These are phyloP conservation scores for Cynaeus angustus DNA, from an alignment of 2,888 invertebrate genomes.

Conservation along the genomic window DNA sequence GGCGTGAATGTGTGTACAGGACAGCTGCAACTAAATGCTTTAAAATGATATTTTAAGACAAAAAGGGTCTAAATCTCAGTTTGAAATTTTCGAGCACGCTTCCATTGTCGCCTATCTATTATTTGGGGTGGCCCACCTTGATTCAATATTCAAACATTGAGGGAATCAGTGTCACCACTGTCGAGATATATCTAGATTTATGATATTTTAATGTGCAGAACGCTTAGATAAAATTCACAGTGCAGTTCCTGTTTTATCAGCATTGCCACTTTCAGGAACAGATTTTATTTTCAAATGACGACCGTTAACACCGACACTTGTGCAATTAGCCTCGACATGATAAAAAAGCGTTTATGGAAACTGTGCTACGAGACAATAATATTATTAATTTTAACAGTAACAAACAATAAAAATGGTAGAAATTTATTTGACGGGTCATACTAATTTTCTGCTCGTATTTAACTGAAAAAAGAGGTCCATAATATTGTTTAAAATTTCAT, in stretches of 20 bases:
- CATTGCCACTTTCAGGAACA: conserved; percentile 16
- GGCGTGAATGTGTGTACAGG: conserved; percentile 4
- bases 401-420: no score
- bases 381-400: no score
- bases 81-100: conserved; percentile 52
- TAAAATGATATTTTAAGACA: conserved; percentile 48
- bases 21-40: conserved; percentile 48
- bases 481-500: no score
- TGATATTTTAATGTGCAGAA: conserved; percentile 53
- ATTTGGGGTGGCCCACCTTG: conserved; percentile 53
- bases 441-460: no score
- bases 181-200: conserved; percentile 53
- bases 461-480: no score
- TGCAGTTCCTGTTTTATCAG: conserved; percentile 44
- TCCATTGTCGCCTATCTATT: conserved; percentile 41
- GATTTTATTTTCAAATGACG: conserved; percentile 26
- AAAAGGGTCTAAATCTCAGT: conserved; percentile 50
- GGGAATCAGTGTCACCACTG: conserved; percentile 55
- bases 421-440: no score
- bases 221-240: conserved; percentile 47
- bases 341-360: background rate
- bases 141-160: conserved; percentile 56
- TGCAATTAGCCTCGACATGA: background rate
- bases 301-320: conserved; percentile 5
- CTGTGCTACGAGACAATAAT: no score